Conservation (phyloP, 1,140 invertebrate species). For the Ostrea edulis region DNA sequence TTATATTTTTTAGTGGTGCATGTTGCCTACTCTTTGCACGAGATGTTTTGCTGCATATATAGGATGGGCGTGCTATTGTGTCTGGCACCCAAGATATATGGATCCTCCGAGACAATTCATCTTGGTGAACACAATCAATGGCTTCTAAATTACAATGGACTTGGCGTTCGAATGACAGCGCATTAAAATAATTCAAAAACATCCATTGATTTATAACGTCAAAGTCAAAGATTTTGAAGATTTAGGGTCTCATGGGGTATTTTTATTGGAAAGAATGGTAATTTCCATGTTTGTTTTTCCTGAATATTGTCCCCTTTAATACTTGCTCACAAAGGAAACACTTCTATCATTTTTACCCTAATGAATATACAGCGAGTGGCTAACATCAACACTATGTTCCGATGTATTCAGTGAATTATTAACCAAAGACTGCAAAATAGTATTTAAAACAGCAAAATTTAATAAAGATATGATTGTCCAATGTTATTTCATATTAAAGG, state of each 20-base stretch:
- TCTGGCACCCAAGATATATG: conserved; percentile 22
- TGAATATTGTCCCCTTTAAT: not conserved
- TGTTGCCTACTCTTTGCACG: not conserved
- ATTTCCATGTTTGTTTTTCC: conserved; percentile 1
- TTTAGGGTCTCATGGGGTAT: not conserved
- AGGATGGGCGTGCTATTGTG: conserved; percentile 26
- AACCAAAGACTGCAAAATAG: too few species aligned
- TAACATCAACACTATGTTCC: too few species aligned
- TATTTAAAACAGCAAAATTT: too few species aligned
- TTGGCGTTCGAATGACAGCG: conserved; percentile 27
- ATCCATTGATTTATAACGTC: conserved; percentile 11
- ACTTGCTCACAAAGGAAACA: not conserved
- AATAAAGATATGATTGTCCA: too few species aligned
- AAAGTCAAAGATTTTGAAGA: not conserved
- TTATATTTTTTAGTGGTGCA: conserved; percentile 22
- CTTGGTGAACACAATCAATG: conserved; percentile 11
- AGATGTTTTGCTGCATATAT: conserved; percentile 23
- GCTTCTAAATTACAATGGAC: conserved; percentile 32
- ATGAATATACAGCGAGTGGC: too few species aligned
- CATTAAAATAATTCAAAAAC: conserved; percentile 40
- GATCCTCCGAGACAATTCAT: conserved; percentile 14
- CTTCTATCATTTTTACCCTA: too few species aligned
- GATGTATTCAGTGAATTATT: too few species aligned
- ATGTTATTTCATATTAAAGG: too few species aligned
- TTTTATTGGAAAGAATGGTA: conserved; percentile 14